phyloP scores from a whole-genome alignment of 2,113 vertebrate genomes.

The Prietella phreatophila region DNA sequence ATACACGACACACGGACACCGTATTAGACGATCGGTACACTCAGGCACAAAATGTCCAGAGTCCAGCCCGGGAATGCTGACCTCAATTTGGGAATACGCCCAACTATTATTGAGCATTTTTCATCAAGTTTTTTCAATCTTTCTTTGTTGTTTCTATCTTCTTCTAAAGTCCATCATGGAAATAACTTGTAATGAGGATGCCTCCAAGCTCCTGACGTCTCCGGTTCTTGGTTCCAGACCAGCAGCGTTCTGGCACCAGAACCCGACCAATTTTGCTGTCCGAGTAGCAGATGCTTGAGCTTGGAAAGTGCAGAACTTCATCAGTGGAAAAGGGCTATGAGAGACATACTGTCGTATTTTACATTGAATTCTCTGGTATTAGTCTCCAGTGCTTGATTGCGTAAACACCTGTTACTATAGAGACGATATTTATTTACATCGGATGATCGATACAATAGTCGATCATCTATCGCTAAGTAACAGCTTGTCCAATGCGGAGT shows the following conservation, averaged over 20 bases:
- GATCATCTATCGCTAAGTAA: background rate
- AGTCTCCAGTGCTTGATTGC: background rate
- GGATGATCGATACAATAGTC: background rate
- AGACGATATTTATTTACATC: background rate
- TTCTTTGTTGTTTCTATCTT: background rate
- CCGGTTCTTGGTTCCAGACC: slow-evolving; percentile 13
- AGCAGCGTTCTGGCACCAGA: background rate
- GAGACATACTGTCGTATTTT: background rate
- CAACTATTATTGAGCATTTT: background rate
- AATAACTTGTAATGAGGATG: background rate
- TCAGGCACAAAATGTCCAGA: background rate
- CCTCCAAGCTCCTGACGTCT: slow-evolving; percentile 7
- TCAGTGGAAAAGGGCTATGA: background rate
- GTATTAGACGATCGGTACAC: background rate
- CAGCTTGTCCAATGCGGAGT: background rate
- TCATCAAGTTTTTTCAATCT: too few species aligned
- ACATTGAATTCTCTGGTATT: background rate
- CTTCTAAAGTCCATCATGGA: background rate
- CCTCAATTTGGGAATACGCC: background rate
- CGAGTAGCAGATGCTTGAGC: background rate
- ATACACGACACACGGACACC: background rate
- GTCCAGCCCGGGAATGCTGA: background rate
- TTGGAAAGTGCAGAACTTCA: background rate
- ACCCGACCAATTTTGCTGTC: background rate
- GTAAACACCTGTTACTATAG: slow-evolving; percentile 1